Evolutionary conservation across 2,113 vertebrate genomes (phyloP), one percentile per base, ranked within the genome.

Genomic region (Odontophorus gujanensis): DNA sequence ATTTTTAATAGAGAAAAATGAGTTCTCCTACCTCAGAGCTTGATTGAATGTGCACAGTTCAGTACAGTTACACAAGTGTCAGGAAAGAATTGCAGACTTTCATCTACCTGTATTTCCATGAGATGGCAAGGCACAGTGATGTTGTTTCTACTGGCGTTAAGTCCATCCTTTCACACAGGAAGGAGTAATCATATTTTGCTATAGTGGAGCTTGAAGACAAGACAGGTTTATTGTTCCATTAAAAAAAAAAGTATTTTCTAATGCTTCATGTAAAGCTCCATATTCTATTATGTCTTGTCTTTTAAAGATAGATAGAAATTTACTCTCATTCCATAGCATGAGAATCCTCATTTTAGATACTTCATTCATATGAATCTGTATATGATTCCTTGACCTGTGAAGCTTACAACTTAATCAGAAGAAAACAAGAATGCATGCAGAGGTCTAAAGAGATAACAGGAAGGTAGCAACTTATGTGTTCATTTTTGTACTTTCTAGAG

Each of bases 1-100:
- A 75, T 95, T 95, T 96, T 92, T 94, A 95, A 94, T 80, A 72
- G 51, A 81, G 87, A 91, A 95, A 94, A 95, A 95, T 83, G 63
- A 91, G 68, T 36, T 85, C 82, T 82, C 3, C 53, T 87, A 17
- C 55, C 59, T 92, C 47, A 74, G 38, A 81, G 22, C 19, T 21
- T 65, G 28, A 62, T 18, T 55, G 28, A 57, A 67, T 71, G 32
- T 71, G 47, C 24, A 26, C 77, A 61, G 80, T 88, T 93, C 63
- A 61, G 25, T 43, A 28, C 0, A 3, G 38, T 80, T 62, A 71
- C 42, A 32, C 20, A 74, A 67, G 47, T 63, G 48, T 16, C 34
- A 55, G 71, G 24, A 82, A 82, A 82, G 30, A 74, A 71, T 36
- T 43, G 40, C 48, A 82, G 72, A 21, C 38, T 85, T 85, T 77